Evolutionary conservation across 2,888 invertebrate species (phyloP).

Genomic region (Hydropsyche betteni): DNA sequence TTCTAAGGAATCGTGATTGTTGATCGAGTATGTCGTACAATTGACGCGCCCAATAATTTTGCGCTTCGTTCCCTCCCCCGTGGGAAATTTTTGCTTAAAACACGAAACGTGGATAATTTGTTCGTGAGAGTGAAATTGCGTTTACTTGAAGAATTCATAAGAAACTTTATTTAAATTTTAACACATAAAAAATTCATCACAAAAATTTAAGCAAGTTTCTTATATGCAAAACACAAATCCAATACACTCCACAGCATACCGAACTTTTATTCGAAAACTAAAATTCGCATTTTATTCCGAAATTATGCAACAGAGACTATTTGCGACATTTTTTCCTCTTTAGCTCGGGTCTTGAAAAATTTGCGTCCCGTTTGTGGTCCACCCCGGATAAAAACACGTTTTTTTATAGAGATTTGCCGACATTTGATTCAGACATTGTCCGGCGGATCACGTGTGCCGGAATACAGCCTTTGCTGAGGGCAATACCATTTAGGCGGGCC

Average conservation of each 20-base stretch:
- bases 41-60: conserved; percentile 10
- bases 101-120: conserved; percentile 1
- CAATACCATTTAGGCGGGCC: conserved; percentile 38
- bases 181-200: no score
- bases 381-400: conserved; percentile 38
- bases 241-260: no score
- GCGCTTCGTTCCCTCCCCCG: neutral
- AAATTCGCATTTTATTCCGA: no score
- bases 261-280: no score
- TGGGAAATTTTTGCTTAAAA: conserved; percentile 24
- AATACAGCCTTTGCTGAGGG: conserved; percentile 15
- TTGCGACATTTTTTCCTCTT: no score
- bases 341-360: conserved; percentile 9
- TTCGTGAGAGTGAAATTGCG: neutral
- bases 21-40: conserved; percentile 1
- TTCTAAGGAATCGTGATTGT: neutral
- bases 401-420: conserved; percentile 45
- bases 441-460: conserved; percentile 42
- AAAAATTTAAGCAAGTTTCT: no score
- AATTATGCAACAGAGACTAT: no score
- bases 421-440: conserved; percentile 46
- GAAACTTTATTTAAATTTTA: neutral
- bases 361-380: conserved; percentile 3
- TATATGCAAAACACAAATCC: no score
- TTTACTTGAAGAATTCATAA: neutral